phyloP scores from a whole-genome alignment of 2,888 invertebrate genomes.

The Pycnomerus fuliginosus region DNA sequence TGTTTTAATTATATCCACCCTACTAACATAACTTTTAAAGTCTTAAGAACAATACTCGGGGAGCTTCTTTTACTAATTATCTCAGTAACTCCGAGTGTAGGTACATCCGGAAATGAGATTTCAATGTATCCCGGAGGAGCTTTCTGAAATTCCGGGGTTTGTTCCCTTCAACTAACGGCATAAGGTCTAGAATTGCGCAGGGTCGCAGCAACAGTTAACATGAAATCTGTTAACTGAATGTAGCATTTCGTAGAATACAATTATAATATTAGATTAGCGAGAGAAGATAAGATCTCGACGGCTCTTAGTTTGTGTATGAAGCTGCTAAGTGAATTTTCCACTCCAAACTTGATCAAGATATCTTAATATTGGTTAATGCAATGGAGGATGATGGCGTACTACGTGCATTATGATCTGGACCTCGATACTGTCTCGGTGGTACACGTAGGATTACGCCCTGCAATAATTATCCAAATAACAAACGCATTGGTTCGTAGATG shows the following conservation, averaged over 20 bases:
- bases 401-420: slow-evolving; percentile 37
- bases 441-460: slow-evolving; percentile 34
- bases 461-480: slow-evolving; percentile 11
- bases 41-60: slow-evolving; percentile 36
- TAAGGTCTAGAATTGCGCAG: slow-evolving; percentile 38
- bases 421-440: slow-evolving; percentile 36
- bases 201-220: slow-evolving; percentile 49
- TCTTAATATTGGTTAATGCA: slow-evolving; percentile 47
- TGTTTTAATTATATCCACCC: slow-evolving; percentile 18
- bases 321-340: slow-evolving; percentile 48
- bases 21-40: slow-evolving; percentile 22
- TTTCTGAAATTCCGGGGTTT: slow-evolving; percentile 36
- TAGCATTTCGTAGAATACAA: slow-evolving; percentile 55
- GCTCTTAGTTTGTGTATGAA: slow-evolving; percentile 33
- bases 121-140: slow-evolving; percentile 54
- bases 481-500: slow-evolving; percentile 6
- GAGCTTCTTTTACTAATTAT: slow-evolving; percentile 49
- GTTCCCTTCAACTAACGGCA: slow-evolving; percentile 19
- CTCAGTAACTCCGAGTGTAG: slow-evolving; percentile 39
- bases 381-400: slow-evolving; percentile 30
- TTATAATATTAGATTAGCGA: slow-evolving; percentile 56
- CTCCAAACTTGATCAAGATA: slow-evolving; percentile 46
- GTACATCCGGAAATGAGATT: slow-evolving; percentile 53
- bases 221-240: slow-evolving; percentile 54
- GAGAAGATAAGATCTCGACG: slow-evolving; percentile 46